Conservation (phyloP, 2,797 vertebrate species). For the Dryobates pubescens region DNA sequence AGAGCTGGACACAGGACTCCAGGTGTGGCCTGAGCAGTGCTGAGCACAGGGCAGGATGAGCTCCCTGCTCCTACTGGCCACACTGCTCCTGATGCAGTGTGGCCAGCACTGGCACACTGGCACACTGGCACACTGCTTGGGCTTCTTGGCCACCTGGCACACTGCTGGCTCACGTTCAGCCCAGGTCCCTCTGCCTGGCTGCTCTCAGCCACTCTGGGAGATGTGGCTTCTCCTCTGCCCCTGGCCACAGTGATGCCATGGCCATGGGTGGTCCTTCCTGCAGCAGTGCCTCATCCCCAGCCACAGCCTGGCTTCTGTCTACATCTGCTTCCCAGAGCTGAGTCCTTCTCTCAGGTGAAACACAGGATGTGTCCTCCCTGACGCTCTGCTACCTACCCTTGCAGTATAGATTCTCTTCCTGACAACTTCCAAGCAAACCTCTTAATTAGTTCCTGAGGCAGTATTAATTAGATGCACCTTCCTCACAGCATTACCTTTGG, state of each 20-base stretch:
- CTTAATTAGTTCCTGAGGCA: conserved; percentile 19
- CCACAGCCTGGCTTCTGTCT: neutral
- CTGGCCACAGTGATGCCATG: fast-evolving
- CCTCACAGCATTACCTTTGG: neutral
- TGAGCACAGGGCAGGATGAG: too few relatives aligned
- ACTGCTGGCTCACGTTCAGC: too few relatives aligned
- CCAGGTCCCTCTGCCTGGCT: too few relatives aligned
- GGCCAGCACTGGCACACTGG: too few relatives aligned
- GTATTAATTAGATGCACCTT: neutral
- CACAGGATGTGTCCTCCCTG: neutral
- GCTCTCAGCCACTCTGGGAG: too few relatives aligned
- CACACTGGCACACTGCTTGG: too few relatives aligned
- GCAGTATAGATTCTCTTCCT: neutral
- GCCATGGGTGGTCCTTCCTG: fast-evolving
- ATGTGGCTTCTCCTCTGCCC: neutral
- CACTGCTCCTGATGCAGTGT: too few relatives aligned
- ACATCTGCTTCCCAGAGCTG: neutral
- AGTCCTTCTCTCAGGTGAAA: neutral
- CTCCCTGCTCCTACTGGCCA: too few relatives aligned
- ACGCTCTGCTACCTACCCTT: neutral
- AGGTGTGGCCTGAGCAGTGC: too few relatives aligned
- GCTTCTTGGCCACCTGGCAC: too few relatives aligned
- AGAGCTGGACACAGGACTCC: too few relatives aligned
- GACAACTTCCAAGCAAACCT: neutral
- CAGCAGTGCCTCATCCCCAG: neutral